Evolutionary conservation across 2,888 invertebrate genomes (phyloP).

Genomic region (Pachymerium ferrugineum): DNA sequence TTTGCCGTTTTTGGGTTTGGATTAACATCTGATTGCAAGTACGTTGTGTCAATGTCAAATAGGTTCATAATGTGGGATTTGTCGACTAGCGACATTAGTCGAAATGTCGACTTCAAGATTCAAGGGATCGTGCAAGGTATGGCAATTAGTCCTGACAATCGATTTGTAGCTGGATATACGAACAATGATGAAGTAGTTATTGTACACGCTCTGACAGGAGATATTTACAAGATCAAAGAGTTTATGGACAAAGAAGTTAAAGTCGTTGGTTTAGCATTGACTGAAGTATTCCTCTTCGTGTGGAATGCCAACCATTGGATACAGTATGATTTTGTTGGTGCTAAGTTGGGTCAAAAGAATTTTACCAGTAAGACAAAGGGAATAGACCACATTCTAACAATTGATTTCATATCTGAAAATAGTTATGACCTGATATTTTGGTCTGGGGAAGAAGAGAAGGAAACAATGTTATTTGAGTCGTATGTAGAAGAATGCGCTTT

Average conservation of each 20-base stretch:
- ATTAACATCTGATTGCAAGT: conserved; percentile 80
- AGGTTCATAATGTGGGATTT: conserved; percentile 96
- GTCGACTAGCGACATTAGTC: conserved; percentile 87
- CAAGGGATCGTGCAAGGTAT: conserved; percentile 95
- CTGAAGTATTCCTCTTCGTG: conserved; percentile 67
- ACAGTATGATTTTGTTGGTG: conserved; percentile 56
- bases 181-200: conserved; percentile 92
- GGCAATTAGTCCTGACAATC: conserved; percentile 87
- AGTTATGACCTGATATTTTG: conserved; percentile 66
- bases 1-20: conserved; percentile 93
- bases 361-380: neutral
- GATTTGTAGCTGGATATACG: conserved; percentile 91
- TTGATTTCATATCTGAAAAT: conserved; percentile 56
- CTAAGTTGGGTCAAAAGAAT: conserved; percentile 22
- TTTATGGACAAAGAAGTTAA: conserved; percentile 75
- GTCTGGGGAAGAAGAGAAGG: conserved; percentile 67
- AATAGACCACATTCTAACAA: neutral
- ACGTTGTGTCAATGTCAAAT: conserved; percentile 93
- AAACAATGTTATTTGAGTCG: conserved; percentile 64
- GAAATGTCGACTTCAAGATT: conserved; percentile 80
- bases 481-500: conserved; percentile 51
- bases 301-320: conserved; percentile 68
- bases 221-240: conserved; percentile 57
- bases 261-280: conserved; percentile 61
- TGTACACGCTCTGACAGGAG: conserved; percentile 88